A percentile compares a stretch with the other conserved stretches of the same genome.
phyloP scores from a whole-genome alignment of 2,888 invertebrate species.

The Ethmia dodecea region DNA sequence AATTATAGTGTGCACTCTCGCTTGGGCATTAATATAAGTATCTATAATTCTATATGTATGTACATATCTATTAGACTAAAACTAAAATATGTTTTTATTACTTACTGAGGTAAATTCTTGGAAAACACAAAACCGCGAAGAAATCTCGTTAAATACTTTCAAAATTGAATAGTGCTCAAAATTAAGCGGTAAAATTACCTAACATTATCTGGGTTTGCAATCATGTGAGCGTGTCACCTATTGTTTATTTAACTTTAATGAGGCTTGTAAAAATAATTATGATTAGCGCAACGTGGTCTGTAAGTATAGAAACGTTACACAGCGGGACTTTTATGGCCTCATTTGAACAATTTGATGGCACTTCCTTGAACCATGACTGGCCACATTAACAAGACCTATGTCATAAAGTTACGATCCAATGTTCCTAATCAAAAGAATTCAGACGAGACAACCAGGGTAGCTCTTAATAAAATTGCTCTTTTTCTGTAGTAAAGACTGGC shows the following conservation, averaged over 20 bases:
- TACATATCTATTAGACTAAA: no score
- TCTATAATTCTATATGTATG: no score
- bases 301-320: slow-evolving; percentile 57
- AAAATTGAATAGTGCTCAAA: no score
- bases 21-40: no score
- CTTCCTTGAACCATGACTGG: slow-evolving; percentile 60
- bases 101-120: no score
- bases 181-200: no score
- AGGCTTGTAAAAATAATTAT: slow-evolving; percentile 58
- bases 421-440: no score
- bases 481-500: neutral
- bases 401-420: slow-evolving; percentile 16
- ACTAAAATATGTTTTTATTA: no score
- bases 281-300: slow-evolving; percentile 47
- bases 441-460: slow-evolving; percentile 6
- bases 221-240: slow-evolving; percentile 35
- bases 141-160: no score
- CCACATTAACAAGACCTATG: slow-evolving; percentile 33
- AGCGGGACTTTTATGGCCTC: slow-evolving; percentile 63
- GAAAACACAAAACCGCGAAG: no score
- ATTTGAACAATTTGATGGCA: slow-evolving; percentile 61
- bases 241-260: slow-evolving; percentile 65
- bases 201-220: no score
- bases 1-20: no score
- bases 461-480: slow-evolving; percentile 11